Base-by-base conservation (phyloP, 1,140 invertebrate species). In the Bradynema listronoti region DNA sequence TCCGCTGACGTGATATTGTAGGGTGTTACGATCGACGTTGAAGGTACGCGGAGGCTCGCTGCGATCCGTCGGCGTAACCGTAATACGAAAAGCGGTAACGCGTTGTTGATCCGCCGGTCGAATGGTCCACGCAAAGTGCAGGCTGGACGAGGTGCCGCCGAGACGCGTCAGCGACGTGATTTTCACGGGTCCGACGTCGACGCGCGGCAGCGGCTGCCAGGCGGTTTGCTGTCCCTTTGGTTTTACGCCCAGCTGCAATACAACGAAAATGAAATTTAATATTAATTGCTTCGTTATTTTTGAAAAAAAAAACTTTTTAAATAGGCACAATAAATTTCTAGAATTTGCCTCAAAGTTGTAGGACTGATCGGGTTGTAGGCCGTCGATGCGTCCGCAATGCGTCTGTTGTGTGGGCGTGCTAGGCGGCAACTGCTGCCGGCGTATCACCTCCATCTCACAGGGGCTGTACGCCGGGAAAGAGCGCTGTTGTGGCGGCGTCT, bases 381-480 rank as follows among this genome's bases (percentile, higher is more conserved):
- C 69, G 49, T 75, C 65, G 47, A 76, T 78, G 41, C 68, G 57
- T 32, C 75, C 73, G 41, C 74, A 77, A 30, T 77, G 73, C 24
- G 68, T 68, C 27, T 71, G 45, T 7, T 55, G 22, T 39, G 62
- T 61, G 30, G 73, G 66, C 27, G 73, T 68, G 11, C 57, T 57
- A 22, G 71, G 73, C 14, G 74, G 76, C 25, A 78, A 56, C 49
- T 78, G 71, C 27, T 75, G 63, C 29, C 67, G 62, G 42, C 71
- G 51, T 27, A 76, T 53, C 42, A 76, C n/a, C 16, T 65, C 63
- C 29, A 65, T 54, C 50, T 63, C 66, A 54, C 74, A 77, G 11
- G 73, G 76, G n/a, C 61, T 78, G 24, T 77, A 65, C 14, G 73
- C 74, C 34, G 76, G 74, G 66, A 78, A 77, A 22, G 66, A 56